A percentile compares a stretch with the other conserved stretches of the same genome.
Conservation (phyloP, 2,888 invertebrate species). For the Leucophenga maculata region DNA sequence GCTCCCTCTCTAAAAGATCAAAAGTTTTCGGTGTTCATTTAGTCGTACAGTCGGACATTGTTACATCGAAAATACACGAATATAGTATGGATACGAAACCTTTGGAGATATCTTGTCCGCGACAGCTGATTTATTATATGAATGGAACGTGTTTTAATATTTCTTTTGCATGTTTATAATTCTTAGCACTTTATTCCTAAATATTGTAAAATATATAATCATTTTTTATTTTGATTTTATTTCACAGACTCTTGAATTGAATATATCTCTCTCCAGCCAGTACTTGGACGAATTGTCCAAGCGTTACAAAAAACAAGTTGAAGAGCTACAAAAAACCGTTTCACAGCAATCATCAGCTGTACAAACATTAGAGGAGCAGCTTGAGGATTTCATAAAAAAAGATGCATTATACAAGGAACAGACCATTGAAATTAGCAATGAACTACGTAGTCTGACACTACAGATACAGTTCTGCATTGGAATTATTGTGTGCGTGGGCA, state of each 20-base stretch:
- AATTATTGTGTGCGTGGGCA: slow-evolving; percentile 68
- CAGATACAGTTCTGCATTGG: slow-evolving; percentile 74
- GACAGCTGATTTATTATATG: too few relatives aligned
- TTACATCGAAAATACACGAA: too few relatives aligned
- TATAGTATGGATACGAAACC: too few relatives aligned
- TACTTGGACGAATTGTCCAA: slow-evolving; percentile 96
- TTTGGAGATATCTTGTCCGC: too few relatives aligned
- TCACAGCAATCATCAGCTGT: slow-evolving; percentile 88
- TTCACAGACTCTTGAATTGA: slow-evolving; percentile 89
- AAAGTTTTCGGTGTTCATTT: too few relatives aligned
- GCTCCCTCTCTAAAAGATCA: too few relatives aligned
- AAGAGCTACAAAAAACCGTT: slow-evolving; percentile 91
- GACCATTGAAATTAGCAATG: slow-evolving; percentile 78
- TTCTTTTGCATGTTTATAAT: too few relatives aligned
- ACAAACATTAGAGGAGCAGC: slow-evolving; percentile 81
- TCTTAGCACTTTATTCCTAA: too few relatives aligned
- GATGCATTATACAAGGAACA: slow-evolving; percentile 87
- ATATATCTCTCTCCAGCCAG: slow-evolving; percentile 96
- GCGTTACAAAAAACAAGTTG: slow-evolving; percentile 95
- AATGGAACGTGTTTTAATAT: too few relatives aligned
- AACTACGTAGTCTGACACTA: slow-evolving; percentile 77
- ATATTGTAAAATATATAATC: too few relatives aligned
- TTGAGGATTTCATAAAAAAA: slow-evolving; percentile 79
- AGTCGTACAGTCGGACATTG: too few relatives aligned
- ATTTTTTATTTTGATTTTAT: slow-evolving; percentile 29